Evolutionary conservation across 1,140 invertebrate species (phyloP).

Genomic region (Hetaerina americana): DNA sequence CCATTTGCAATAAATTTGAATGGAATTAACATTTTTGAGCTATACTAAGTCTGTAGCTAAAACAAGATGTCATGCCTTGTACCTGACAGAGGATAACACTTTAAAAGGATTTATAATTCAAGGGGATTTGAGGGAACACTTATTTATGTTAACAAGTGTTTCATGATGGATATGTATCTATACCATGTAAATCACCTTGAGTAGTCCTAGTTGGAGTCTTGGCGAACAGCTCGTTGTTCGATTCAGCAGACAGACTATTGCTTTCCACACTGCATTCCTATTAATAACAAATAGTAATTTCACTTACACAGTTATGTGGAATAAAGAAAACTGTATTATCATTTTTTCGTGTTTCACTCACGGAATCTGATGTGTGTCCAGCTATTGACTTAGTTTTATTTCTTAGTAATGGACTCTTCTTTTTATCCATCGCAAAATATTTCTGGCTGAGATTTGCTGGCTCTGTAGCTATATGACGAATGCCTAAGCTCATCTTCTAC

Average conservation of each 20-base stretch:
- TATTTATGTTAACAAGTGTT: no score
- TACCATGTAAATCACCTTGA: background rate
- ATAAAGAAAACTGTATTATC: no score
- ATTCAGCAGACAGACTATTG: constrained; percentile 33
- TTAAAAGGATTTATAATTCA: no score
- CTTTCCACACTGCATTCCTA: constrained; percentile 44
- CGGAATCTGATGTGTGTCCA: constrained; percentile 20
- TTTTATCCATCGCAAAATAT: constrained; percentile 17
- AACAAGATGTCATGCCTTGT: no score
- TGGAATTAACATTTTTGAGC: no score
- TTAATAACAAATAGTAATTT: no score
- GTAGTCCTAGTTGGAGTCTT: background rate
- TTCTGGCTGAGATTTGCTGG: constrained; percentile 15
- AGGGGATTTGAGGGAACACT: no score
- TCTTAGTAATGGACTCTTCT: constrained; percentile 24
- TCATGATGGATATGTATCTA: background rate
- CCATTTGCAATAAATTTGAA: no score
- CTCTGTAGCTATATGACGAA: constrained; percentile 20
- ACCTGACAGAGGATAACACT: no score
- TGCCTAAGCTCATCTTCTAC: constrained; percentile 14
- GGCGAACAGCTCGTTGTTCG: background rate
- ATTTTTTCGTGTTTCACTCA: no score
- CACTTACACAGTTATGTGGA: no score
- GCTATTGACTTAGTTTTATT: constrained; percentile 21
- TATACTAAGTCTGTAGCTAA: no score